These are phyloP conservation scores for Pentamera pediparva DNA, from an alignment of 53 echinoderm and acorn worm genomes.

Conservation along the genomic window DNA sequence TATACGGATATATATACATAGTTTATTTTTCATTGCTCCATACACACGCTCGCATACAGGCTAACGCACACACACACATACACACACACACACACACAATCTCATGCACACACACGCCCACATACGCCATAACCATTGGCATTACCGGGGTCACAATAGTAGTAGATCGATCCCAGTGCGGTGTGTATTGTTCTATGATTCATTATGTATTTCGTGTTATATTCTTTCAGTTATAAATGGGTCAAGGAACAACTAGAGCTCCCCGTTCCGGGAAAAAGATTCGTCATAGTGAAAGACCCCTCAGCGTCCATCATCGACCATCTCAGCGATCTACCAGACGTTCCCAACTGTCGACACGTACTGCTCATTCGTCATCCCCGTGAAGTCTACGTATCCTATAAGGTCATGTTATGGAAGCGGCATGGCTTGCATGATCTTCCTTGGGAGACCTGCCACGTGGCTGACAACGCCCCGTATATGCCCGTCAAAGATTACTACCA, in stretches of 20 bases:
- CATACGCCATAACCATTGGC: no score
- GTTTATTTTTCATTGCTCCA: no score
- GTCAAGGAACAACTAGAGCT: neutral
- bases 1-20: no score
- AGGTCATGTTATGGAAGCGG: neutral
- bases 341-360: neutral
- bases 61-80: no score
- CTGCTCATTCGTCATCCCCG: slow-evolving; percentile 6
- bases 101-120: no score
- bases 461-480: neutral
- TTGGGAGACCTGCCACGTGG: neutral
- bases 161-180: no score
- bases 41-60: no score
- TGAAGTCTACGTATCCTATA: neutral
- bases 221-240: neutral
- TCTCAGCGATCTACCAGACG: neutral
- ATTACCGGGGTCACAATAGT: no score
- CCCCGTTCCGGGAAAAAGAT: neutral
- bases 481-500: neutral
- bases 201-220: neutral
- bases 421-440: neutral
- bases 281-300: neutral
- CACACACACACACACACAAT: no score
- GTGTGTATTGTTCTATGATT: no score
- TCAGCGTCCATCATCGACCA: neutral